These are phyloP conservation scores for Colletes latitarsis DNA, from an alignment of 1,140 invertebrate genomes.

Conservation along the genomic window DNA sequence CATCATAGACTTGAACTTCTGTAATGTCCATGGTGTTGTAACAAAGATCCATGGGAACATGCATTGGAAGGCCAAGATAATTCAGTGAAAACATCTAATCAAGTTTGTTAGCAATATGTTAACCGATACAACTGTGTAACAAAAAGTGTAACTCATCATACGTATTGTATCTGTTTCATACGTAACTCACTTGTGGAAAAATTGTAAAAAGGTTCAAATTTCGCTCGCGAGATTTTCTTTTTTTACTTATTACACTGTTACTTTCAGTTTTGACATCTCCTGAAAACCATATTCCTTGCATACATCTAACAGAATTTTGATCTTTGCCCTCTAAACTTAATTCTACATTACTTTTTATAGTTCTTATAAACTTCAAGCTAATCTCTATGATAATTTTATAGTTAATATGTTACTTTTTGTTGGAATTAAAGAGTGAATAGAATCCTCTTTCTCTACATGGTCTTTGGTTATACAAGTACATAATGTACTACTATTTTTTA, in stretches of 20 bases:
- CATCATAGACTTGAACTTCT: not conserved
- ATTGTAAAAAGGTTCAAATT: slow-evolving; percentile 35
- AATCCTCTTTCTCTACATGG: not conserved
- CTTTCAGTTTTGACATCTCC: no score
- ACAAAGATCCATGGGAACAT: not conserved
- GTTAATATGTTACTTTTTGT: slow-evolving; percentile 17
- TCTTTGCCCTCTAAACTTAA: not conserved
- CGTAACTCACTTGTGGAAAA: slow-evolving; percentile 52
- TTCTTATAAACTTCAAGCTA: not conserved
- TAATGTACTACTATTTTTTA: not conserved
- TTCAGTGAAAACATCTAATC: not conserved
- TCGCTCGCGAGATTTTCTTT: slow-evolving; percentile 4
- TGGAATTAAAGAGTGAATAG: no score
- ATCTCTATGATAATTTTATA: not conserved
- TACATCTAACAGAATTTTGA: not conserved
- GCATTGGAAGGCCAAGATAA: not conserved
- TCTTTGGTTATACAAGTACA: not conserved
- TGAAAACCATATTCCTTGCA: no score
- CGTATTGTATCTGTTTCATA: no score
- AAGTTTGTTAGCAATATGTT: not conserved
- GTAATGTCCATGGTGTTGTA: not conserved
- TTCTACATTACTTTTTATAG: not conserved
- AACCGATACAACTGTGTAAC: not conserved
- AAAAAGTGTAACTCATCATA: no score
- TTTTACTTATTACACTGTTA: not conserved